Evolutionary conservation across 1,140 invertebrate species (phyloP).

Genomic region (Zaprionus gabonicus): DNA sequence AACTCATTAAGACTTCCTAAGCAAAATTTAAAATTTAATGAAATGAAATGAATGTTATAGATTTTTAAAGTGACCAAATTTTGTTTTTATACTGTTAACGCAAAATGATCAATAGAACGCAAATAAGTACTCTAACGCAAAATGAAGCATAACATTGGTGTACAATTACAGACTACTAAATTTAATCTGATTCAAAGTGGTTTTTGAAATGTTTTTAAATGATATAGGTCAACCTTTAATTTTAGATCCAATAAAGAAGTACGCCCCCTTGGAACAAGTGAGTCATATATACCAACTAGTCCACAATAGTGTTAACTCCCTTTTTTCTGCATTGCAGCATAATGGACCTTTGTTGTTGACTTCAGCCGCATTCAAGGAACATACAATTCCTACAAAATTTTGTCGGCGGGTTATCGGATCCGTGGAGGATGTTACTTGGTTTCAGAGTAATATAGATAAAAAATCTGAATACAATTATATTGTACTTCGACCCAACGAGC

Average conservation of each 20-base stretch:
- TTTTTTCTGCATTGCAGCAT: constrained; percentile 31
- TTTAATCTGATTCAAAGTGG: neutral
- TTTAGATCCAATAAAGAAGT: constrained; percentile 30
- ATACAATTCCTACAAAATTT: constrained; percentile 39
- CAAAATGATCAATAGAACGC: neutral
- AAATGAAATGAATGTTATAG: too few species aligned
- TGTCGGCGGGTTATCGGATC: constrained; percentile 43
- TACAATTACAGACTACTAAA: neutral
- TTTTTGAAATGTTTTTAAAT: constrained; percentile 62
- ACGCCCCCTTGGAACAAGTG: constrained; percentile 46
- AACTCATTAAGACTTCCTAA: too few species aligned
- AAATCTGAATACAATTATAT: constrained; percentile 1
- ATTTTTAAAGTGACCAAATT: neutral
- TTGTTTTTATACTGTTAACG: neutral
- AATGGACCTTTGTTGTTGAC: constrained; percentile 52
- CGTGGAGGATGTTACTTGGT: constrained; percentile 12
- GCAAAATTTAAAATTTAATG: too few species aligned
- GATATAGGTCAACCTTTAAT: constrained; percentile 59
- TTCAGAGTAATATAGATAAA: neutral
- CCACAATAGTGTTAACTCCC: neutral
- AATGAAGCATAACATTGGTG: neutral
- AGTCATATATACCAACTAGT: neutral
- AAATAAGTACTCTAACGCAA: neutral
- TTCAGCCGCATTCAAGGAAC: constrained; percentile 49
- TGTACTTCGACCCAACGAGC: constrained; percentile 20